Base-by-base conservation (phyloP, 2,888 invertebrate genomes). In the Volucella inanis region DNA sequence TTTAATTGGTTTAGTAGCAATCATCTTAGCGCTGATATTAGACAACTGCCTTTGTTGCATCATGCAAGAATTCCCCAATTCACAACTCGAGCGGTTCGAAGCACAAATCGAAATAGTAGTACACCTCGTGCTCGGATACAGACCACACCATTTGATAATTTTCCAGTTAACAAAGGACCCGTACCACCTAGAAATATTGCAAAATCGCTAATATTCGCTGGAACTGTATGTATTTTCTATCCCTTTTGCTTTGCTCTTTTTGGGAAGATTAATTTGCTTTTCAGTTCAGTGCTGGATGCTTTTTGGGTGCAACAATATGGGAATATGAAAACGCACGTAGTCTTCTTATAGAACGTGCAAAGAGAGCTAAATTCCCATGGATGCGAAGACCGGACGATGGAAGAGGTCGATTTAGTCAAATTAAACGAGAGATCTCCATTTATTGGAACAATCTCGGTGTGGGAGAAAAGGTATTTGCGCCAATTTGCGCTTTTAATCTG, bases 221-320 rank as follows among this genome's bases (percentile, higher is more conserved):
- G 91, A 82, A 89, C 89, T 87, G 91, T 91, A 89, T 85, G 87
- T 86, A 10, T 59, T 11, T 38, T 4, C 14, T 62, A 49, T 14
- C 1, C n/a, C 0, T 49, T 2, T 18, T 47, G 50, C 12, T 10
- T 1, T 22, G 38, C 10, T 52, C 3, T 14, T 54, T 47, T 47
- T 15, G 11, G 11, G 14, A 6, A 52, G 38, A 52, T 9, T 12
- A 43, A 8, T 15, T 64, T 43, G 31, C 9, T 62, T 67, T 78
- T 68, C 61, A 96, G 96, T 94, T 96, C 88, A 89, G 90, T 81
- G 92, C 95, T 57, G 93, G 94, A 15, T 95, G 96, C 90, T 94
- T 97, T 89, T 93, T 94, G 38, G 95, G 95, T 15, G 96, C 96
- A 88, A 94, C 96, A 15, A 95, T 98, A 87, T 96, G 97, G 96